These are phyloP conservation scores for Morpho helenor DNA, from an alignment of 2,888 invertebrate genomes.

Conservation along the genomic window DNA sequence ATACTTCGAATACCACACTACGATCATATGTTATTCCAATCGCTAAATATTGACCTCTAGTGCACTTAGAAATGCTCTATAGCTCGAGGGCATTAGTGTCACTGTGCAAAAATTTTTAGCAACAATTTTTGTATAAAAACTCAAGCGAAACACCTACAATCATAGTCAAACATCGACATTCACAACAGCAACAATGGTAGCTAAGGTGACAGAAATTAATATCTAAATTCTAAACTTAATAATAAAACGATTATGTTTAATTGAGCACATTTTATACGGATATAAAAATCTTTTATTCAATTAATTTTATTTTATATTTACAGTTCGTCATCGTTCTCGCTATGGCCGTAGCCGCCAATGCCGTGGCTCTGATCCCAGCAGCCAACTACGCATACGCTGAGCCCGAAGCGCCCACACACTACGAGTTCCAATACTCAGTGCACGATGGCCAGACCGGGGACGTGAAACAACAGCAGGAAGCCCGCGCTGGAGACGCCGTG, in stretches of 20 bases:
- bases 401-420: constrained; percentile 57
- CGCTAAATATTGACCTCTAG: constrained; percentile 38
- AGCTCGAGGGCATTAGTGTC: constrained; percentile 34
- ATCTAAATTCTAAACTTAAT: not conserved
- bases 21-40: too few species aligned
- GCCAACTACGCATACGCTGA: constrained; percentile 55
- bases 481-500: constrained; percentile 61
- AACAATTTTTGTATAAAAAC: constrained; percentile 51
- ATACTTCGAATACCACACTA: too few species aligned
- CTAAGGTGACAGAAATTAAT: constrained; percentile 42
- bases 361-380: constrained; percentile 36
- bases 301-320: not conserved
- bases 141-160: constrained; percentile 36
- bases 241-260: not conserved
- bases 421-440: constrained; percentile 67
- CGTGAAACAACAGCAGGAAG: constrained; percentile 68
- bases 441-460: constrained; percentile 67
- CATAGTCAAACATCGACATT: constrained; percentile 50
- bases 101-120: constrained; percentile 35
- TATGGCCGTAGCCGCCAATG: constrained; percentile 43
- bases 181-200: constrained; percentile 59
- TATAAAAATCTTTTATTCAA: too few species aligned
- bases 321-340: constrained; percentile 53
- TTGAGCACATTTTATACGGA: too few species aligned
- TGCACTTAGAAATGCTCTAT: constrained; percentile 37